Evolutionary conservation across 2,888 invertebrate species (phyloP), one percentile per base, ranked within the genome.

Genomic region (Philereme vetulata): DNA sequence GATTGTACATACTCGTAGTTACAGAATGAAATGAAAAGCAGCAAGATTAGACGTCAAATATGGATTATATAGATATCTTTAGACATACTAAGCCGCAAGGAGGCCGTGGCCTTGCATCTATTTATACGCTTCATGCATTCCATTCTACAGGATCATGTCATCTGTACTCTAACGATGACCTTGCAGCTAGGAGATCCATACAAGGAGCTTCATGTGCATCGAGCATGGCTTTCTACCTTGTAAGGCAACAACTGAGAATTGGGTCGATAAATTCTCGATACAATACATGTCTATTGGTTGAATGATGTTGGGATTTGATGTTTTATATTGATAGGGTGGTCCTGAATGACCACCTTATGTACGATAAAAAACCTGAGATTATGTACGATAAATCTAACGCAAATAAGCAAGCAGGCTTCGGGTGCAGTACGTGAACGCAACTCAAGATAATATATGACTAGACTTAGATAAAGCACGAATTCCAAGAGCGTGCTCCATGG

Each of bases 101-200:
- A 48, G 63, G 61, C 64, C 68, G 62, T 76, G 82, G 80, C 88
- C 88, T 88, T 86, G 85, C 70, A 56, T 74, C 81, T 88, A 86
- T 84, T 84, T 82, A 86, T 87, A 88, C 61, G 67, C 72, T 47
- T 44, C 54, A 32, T 67, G 72, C 70, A 70, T 75, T 73, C 67
- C 74, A 68, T 68, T 62, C 68, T 68, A 67, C 62, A 75, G 74
- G 74, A 70, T 72, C 72, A 77, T 77, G 81, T 79, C 84, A 85
- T 80, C 78, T 80, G 77, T 73, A 68, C 71, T 72, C 67, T 71
- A 70, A 64, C 70, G 69, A 70, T 67, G 76, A 72, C 81, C 80
- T 81, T 80, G 75, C 43, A 36, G 64, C 73, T 74, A 75, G 69
- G 74, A 75, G 71, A 62, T 54, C 80, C 74, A 65, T 78, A 81